These are phyloP conservation scores for Hassar affinis DNA, from an alignment of 2,113 vertebrate genomes.

Conservation along the genomic window DNA sequence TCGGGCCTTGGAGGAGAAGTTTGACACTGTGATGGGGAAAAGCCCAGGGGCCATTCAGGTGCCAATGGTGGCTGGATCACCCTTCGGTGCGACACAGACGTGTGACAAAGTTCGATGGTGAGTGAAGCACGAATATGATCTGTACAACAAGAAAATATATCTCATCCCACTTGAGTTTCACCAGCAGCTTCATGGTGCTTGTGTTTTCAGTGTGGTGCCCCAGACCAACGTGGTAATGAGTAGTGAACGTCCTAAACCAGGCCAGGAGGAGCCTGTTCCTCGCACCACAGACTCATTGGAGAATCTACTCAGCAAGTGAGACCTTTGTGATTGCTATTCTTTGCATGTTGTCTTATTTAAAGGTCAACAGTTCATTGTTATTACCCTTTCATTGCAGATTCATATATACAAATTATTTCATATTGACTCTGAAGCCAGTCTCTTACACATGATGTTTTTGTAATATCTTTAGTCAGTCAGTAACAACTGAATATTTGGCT, in stretches of 20 bases:
- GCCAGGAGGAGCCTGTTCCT: slow-evolving; percentile 80
- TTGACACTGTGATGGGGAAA: slow-evolving; percentile 89
- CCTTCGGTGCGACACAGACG: slow-evolving; percentile 93
- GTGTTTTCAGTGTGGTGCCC: slow-evolving; percentile 83
- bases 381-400: not conserved
- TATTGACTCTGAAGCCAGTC: not conserved
- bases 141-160: not conserved
- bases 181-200: slow-evolving; percentile 30
- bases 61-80: slow-evolving; percentile 96
- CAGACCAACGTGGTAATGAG: slow-evolving; percentile 97
- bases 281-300: slow-evolving; percentile 85
- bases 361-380: not conserved
- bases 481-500: slow-evolving; percentile 40
- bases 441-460: slow-evolving; percentile 8
- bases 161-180: not conserved
- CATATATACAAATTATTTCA: not conserved
- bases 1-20: slow-evolving; percentile 88
- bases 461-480: slow-evolving; percentile 29
- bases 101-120: slow-evolving; percentile 99
- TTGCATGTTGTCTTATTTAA: not conserved
- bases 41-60: slow-evolving; percentile 91
- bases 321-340: slow-evolving; percentile 29
- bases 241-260: slow-evolving; percentile 84
- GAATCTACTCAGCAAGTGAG: slow-evolving; percentile 95
- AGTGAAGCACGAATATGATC: slow-evolving; percentile 50